Conservation (phyloP, 2,113 vertebrate genomes). For the Carlito syrichta region DNA sequence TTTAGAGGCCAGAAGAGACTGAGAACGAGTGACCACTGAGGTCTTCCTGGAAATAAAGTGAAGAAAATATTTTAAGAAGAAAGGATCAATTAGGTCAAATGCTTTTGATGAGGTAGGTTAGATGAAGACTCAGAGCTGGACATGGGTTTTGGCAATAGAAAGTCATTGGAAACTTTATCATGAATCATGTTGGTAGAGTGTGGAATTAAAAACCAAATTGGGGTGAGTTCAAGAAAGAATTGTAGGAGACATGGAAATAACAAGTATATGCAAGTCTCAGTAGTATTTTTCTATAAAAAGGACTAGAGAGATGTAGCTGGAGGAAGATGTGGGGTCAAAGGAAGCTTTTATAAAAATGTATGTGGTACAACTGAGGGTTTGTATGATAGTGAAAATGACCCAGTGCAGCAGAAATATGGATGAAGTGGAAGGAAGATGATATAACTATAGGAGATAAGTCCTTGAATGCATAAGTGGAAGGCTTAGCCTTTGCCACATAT, state of each 20-base stretch:
- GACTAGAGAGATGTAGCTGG: not conserved
- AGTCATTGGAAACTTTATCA: not conserved
- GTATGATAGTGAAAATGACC: not conserved
- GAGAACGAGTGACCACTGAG: not conserved
- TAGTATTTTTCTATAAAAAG: not conserved
- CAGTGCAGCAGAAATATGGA: not conserved
- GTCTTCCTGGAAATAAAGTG: not conserved
- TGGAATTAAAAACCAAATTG: not conserved
- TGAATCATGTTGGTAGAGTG: not conserved
- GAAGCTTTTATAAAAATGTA: not conserved
- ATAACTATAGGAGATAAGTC: not conserved
- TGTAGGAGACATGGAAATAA: not conserved
- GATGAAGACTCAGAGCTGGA: not conserved
- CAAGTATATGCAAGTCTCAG: not conserved
- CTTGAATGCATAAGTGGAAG: not conserved
- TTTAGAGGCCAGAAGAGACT: not conserved
- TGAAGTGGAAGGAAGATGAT: not conserved
- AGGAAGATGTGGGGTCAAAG: not conserved
- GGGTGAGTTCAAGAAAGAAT: not conserved
- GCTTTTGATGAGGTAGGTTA: not conserved
- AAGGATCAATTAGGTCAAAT: not conserved
- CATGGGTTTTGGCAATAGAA: not conserved
- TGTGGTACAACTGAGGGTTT: not conserved
- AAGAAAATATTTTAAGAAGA: not conserved
- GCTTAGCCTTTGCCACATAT: not conserved